Percentiles rank a stretch among this genome's conserved stretches.
Evolutionary conservation across 2,113 vertebrate genomes (phyloP).

Genomic region (Emydura subglobosa): DNA sequence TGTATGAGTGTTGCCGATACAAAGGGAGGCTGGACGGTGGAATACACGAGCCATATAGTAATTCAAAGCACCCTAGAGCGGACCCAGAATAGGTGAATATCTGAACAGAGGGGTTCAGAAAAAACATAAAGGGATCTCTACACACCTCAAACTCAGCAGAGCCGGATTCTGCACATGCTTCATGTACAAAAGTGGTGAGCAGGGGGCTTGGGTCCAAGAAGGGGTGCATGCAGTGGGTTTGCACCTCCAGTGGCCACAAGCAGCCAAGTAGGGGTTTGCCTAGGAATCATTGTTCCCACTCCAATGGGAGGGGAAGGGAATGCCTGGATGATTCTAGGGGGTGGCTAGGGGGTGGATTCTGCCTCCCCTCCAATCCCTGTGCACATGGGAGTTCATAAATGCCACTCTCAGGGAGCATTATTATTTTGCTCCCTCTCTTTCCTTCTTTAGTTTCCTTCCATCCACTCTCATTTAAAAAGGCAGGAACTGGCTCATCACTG

Average conservation of each 20-base stretch:
- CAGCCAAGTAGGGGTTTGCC: background rate
- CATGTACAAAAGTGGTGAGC: rapidly evolving
- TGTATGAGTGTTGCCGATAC: background rate
- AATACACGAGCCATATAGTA: background rate
- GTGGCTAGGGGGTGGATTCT: background rate
- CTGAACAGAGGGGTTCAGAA: rapidly evolving
- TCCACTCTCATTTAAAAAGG: background rate
- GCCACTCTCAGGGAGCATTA: background rate
- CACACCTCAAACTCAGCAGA: background rate
- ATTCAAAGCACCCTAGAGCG: rapidly evolving
- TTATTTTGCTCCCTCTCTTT: background rate
- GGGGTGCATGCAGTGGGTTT: background rate
- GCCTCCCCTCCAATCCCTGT: background rate
- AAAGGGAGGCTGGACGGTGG: rapidly evolving
- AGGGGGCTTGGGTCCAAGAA: rapidly evolving
- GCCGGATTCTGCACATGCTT: background rate
- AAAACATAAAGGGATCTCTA: background rate
- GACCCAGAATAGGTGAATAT: background rate
- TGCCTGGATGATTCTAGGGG: background rate
- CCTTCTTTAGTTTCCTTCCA: background rate
- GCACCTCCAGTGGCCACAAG: background rate
- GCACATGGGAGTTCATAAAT: background rate
- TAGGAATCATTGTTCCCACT: background rate
- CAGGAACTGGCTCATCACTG: background rate
- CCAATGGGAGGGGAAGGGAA: background rate